A percentile compares a stretch with the other conserved stretches of the same genome.
phyloP scores from a whole-genome alignment of 2,888 invertebrate genomes.

The Aphodius sticticus region DNA sequence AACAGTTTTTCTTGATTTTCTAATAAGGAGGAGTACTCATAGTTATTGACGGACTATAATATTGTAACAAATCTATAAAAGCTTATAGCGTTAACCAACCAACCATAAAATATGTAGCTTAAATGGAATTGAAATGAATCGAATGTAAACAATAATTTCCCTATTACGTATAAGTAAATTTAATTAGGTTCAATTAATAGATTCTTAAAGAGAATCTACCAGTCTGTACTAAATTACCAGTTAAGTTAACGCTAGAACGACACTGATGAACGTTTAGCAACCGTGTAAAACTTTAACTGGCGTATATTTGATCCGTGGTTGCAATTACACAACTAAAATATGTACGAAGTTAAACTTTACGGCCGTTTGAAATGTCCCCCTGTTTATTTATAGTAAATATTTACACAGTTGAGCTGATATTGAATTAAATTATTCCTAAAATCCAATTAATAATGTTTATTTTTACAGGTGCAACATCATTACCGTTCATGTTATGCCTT shows the following conservation, averaged over 20 bases:
- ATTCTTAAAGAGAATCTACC: neutral
- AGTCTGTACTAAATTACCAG: neutral
- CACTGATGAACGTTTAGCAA: neutral
- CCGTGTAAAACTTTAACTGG: neutral
- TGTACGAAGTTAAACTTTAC: neutral
- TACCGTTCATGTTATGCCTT: slow-evolving; percentile 20
- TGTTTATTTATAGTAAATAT: neutral
- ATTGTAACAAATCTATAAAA: no score
- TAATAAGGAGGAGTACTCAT: no score
- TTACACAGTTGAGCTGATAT: neutral
- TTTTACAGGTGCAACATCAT: slow-evolving; percentile 19
- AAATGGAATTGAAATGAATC: no score
- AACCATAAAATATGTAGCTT: no score
- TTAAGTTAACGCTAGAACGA: neutral
- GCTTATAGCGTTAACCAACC: no score
- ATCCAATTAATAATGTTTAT: slow-evolving; percentile 20
- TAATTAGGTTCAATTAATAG: neutral
- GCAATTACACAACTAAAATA: slow-evolving; percentile 4
- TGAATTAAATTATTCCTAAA: slow-evolving; percentile 26
- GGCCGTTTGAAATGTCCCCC: neutral
- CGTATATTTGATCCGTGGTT: neutral
- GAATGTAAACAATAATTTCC: no score
- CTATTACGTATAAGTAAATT: neutral
- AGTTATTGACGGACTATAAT: no score
- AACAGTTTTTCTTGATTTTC: no score